These are phyloP conservation scores for Bos javanicus DNA, from an alignment of 2,113 vertebrate species.

Conservation along the genomic window DNA sequence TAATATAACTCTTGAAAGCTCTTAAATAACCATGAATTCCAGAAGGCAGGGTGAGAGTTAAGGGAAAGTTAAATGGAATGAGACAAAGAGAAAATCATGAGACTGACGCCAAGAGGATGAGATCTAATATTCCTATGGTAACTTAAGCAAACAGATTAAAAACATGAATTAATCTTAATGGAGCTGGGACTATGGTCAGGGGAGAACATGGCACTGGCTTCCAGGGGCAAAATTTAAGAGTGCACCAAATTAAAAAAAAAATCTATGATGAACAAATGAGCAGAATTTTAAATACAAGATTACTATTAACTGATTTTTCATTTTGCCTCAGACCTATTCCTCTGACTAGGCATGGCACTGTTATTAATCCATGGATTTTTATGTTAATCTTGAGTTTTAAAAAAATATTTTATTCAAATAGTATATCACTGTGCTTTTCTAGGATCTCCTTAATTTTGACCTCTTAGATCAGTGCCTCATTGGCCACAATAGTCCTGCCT, in stretches of 20 bases:
- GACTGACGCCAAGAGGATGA: background rate
- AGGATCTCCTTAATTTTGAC: background rate
- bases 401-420: background rate
- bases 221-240: background rate
- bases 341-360: background rate
- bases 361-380: background rate
- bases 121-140: background rate
- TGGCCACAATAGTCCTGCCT: background rate
- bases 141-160: background rate
- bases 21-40: background rate
- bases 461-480: background rate
- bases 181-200: background rate
- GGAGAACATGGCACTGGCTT: background rate
- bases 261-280: too few species aligned
- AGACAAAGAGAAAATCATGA: background rate
- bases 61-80: background rate
- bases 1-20: background rate
- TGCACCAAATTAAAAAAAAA: background rate
- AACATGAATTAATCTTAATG: background rate
- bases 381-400: background rate
- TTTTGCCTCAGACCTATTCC: background rate
- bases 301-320: background rate
- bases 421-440: background rate
- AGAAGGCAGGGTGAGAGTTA: background rate
- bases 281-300: background rate